Evolutionary conservation across 2,888 invertebrate genomes (phyloP), one percentile per base, ranked within the genome.

Genomic region (Ommatoiulus sabulosus): DNA sequence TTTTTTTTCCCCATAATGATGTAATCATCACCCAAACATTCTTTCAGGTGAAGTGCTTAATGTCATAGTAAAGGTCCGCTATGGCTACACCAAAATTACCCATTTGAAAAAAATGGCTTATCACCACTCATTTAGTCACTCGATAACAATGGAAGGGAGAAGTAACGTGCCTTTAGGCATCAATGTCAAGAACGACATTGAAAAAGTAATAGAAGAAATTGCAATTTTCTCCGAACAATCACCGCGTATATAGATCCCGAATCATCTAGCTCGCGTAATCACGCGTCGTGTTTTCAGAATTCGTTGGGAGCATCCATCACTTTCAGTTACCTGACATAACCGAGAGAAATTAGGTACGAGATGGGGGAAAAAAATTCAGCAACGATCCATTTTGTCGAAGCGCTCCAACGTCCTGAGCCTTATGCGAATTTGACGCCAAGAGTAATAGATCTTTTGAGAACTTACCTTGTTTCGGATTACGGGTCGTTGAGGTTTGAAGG

Each of bases 391-490:
- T 35, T 63, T 63, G 63, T 63, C 63, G n/a, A 20, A 63, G 63
- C 63, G 0, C 17, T 63, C 63, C 3, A 63, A 17, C 63, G 20
- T n/a, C 63, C 0, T 63, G 20, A 7, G 20, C n/a, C 17, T 63
- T n/a, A 17, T 63, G n/a, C n/a, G 63, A 63, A 20, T 63, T 15
- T 17, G n/a, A 20, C 63, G 63, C 17, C n/a, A 63, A 17, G 63
- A 63, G 63, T 63, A 63, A 63, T 63, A n/a, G 3, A 63, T 20
- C 63, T 20, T 20, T 63, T 63, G n/a, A 63, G 63, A 63, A 63
- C 63, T 63, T 63, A 63, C 63, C 63, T 63, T 63, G 63, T 63
- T 63, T 20, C 20, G 63, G 63, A 63, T 63, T 63, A 63, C 4
- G n/a, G 20, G 63, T 20, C 17, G 57, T 17, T 52, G n/a, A 12